A percentile compares a stretch with the other conserved stretches of the same genome.
Evolutionary conservation across 2,113 vertebrate species (phyloP).

Genomic region (Sylvilagus bachmani): DNA sequence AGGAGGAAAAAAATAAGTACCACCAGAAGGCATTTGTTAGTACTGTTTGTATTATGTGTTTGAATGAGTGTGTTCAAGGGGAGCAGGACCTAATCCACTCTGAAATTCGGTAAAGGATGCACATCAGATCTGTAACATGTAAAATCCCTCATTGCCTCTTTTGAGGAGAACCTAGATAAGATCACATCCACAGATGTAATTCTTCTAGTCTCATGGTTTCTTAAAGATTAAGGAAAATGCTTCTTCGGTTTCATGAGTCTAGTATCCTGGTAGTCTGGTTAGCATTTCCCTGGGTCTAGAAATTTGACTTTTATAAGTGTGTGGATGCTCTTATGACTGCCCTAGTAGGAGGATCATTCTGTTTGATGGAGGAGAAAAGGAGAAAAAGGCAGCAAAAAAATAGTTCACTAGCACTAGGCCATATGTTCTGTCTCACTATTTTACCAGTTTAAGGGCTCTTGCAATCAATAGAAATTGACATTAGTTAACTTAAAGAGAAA

Average conservation of each 20-base stretch:
- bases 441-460: not conserved
- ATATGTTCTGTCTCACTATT: not conserved
- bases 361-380: not conserved
- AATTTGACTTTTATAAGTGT: not conserved
- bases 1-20: not conserved
- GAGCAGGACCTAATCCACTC: not conserved
- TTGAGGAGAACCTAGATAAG: not conserved
- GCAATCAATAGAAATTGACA: not conserved
- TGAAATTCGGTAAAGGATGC: not conserved
- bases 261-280: not conserved
- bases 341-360: not conserved
- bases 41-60: not conserved
- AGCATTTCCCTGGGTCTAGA: not conserved
- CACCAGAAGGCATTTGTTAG: not conserved
- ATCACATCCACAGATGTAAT: not conserved
- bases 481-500: not conserved
- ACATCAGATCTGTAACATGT: fast-evolving
- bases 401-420: not conserved
- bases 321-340: not conserved
- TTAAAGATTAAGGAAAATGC: not conserved
- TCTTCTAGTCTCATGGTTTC: not conserved
- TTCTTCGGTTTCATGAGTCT: not conserved
- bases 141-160: not conserved
- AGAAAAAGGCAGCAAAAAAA: too few relatives aligned
- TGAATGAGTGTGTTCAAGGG: not conserved